phyloP scores from a whole-genome alignment of 2,113 vertebrate species.

The Serinus canaria region DNA sequence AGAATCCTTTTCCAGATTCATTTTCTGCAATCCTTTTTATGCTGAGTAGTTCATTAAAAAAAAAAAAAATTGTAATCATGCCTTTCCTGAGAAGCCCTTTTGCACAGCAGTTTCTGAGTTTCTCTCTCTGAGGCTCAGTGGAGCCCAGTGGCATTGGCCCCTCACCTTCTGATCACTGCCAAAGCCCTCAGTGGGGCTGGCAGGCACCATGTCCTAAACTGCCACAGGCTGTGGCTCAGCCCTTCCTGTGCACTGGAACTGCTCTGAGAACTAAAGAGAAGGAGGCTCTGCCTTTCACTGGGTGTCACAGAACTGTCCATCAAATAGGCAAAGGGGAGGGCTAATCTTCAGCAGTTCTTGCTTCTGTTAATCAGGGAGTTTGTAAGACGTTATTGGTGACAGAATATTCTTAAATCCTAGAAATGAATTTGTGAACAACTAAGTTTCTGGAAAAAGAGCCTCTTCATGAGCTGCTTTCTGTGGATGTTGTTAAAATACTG shows the following conservation, averaged over 20 bases:
- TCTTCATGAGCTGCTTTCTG: not conserved
- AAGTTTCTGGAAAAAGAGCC: not conserved
- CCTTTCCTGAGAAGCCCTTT: not conserved
- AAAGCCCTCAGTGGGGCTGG: not conserved
- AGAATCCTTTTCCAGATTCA: not conserved
- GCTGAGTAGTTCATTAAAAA: not conserved
- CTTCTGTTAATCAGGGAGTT: not conserved
- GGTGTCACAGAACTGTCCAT: not conserved
- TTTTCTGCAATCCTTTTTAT: not conserved
- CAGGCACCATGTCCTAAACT: not conserved
- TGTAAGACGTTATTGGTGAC: not conserved
- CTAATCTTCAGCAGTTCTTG: not conserved
- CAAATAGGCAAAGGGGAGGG: not conserved
- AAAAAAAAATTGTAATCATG: not conserved
- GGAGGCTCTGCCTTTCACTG: not conserved
- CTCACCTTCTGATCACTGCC: not conserved
- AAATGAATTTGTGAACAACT: not conserved
- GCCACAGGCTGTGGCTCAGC: not conserved
- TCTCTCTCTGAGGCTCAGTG: not conserved
- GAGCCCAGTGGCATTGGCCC: not conserved
- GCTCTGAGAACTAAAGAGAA: not conserved
- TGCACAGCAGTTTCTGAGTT: not conserved
- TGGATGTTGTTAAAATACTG: not conserved
- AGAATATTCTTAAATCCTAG: not conserved
- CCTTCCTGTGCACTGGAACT: not conserved